phyloP scores from a whole-genome alignment of 2,888 invertebrate species.

The Xestoiulus laeticollis region DNA sequence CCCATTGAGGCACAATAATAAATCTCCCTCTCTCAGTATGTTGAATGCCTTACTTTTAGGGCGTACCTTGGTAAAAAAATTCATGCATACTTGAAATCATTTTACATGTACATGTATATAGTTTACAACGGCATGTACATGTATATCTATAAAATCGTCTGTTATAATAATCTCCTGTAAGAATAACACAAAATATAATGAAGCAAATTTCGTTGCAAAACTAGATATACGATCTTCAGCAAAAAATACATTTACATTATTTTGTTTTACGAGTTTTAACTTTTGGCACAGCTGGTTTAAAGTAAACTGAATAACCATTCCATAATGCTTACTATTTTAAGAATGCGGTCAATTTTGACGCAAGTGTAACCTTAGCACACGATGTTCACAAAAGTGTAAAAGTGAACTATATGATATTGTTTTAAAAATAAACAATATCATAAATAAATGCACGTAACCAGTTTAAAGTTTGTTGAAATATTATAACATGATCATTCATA shows the following conservation, averaged over 20 bases:
- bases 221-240: not conserved
- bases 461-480: too few species aligned
- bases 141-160: not conserved
- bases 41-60: conserved; percentile 51
- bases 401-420: too few species aligned
- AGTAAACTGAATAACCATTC: not conserved
- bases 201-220: not conserved
- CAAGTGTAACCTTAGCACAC: not conserved
- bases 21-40: conserved; percentile 49
- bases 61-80: conserved; percentile 35
- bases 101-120: not conserved
- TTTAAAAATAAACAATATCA: too few species aligned
- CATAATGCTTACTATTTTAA: not conserved
- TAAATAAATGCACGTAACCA: too few species aligned
- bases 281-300: not conserved
- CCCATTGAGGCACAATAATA: conserved; percentile 50
- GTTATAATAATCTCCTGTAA: not conserved
- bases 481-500: too few species aligned
- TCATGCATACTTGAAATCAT: not conserved
- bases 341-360: not conserved
- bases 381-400: too few species aligned
- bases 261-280: not conserved
- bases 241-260: not conserved
- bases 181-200: not conserved
- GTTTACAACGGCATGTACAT: not conserved